Evolutionary conservation across 2,797 vertebrate species (phyloP), one percentile per base, ranked within the genome.

Genomic region (Hippocampus kuda): DNA sequence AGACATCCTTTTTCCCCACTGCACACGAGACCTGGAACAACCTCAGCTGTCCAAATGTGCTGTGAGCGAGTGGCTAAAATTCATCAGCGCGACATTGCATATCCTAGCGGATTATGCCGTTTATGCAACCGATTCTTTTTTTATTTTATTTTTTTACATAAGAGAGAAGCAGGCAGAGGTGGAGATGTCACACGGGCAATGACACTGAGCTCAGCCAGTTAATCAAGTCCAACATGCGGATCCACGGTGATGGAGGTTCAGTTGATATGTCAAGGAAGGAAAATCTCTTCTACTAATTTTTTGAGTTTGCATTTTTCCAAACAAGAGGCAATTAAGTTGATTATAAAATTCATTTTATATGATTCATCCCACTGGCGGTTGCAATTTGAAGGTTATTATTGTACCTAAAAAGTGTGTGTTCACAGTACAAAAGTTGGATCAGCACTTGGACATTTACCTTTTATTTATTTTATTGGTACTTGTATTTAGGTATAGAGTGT

Each of bases 91-190:
- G 8, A 61, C 64, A 56, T 24, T 57, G 75, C 64, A 65, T 77
- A 72, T 42, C 57, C 59, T 51, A 15, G 67, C 8, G 73, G 88
- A 90, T 89, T 88, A 90, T 68, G 72, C 66, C 77, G 81, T 75
- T 89, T 89, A 90, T 81, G 86, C 78, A 84, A 88, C 81, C 82
- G 87, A 89, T n/a, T 65, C 3, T 49, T 44, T 5, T 26, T 71
- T 80, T 82, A 75, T 65, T 10, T 24, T 71, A 80, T 82, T 76
- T 65, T 83, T 87, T 90, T 89, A 90, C 73, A 80, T 89, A 91
- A 90, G 71, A 71, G 68, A 42, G 49, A 67, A 22, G 20, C 71
- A 53, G 48, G 20, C 70, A 54, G 70, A 73, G 68, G 65, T 68
- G 54, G 49, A 62, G 72, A 59, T 61, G 79, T 78, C 75, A 68